Percentiles rank a stretch among this genome's conserved stretches.
Conservation (phyloP, 2,113 vertebrate species). For the Fregetta grallaria region DNA sequence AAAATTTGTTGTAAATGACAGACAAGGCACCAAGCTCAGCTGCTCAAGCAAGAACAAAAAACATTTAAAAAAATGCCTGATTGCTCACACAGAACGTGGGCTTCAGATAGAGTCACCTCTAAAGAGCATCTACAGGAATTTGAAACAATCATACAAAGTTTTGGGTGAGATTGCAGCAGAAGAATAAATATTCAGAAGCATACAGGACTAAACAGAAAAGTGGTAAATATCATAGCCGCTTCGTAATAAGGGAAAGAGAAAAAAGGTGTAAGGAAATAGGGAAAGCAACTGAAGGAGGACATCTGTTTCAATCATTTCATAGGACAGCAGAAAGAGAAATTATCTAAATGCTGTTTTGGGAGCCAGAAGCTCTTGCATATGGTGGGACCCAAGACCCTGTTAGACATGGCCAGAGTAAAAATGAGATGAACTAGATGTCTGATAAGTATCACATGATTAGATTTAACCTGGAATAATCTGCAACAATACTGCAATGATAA, state of each 20-base stretch:
- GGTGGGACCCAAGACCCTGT: neutral
- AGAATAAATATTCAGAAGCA: neutral
- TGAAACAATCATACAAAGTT: neutral
- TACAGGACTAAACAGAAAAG: neutral
- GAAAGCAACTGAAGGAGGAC: neutral
- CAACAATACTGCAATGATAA: neutral
- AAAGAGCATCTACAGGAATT: neutral
- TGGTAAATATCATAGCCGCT: neutral
- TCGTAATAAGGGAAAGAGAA: neutral
- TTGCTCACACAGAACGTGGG: neutral
- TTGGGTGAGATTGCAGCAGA: neutral
- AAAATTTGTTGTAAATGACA: neutral
- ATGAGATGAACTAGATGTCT: neutral
- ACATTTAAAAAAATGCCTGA: neutral
- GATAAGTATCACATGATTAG: neutral
- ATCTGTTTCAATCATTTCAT: neutral
- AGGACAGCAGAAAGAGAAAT: neutral
- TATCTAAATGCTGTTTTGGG: neutral
- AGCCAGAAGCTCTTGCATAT: neutral
- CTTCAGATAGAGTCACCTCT: neutral
- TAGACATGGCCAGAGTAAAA: neutral
- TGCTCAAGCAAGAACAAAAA: neutral
- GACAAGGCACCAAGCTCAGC: neutral
- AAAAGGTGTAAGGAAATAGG: neutral
- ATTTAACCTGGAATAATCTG: neutral